A percentile compares a stretch with the other conserved stretches of the same genome.
Evolutionary conservation across 2,888 invertebrate genomes (phyloP).

Genomic region (Julus scandinavius): DNA sequence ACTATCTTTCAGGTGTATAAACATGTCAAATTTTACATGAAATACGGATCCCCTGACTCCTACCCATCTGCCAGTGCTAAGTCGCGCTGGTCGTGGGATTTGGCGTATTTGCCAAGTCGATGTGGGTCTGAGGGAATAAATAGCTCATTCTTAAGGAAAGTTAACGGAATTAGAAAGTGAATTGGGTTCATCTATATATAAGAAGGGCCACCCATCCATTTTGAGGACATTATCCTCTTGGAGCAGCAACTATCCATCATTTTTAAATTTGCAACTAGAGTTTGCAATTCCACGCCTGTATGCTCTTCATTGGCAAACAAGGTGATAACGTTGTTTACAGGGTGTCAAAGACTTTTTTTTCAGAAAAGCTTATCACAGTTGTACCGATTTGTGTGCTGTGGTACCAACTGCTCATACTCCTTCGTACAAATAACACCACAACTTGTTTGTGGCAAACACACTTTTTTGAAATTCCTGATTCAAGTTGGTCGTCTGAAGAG

Average conservation of each 20-base stretch:
- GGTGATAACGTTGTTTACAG: not conserved
- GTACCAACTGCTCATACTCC: not conserved
- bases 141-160: constrained; percentile 19
- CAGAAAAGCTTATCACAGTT: not conserved
- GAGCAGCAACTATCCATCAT: constrained; percentile 25
- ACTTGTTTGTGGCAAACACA: not conserved
- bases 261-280: not conserved
- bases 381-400: not conserved
- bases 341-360: not conserved
- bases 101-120: constrained; percentile 18
- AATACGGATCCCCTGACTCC: constrained; percentile 13
- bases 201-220: constrained; percentile 32
- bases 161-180: constrained; percentile 26
- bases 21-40: constrained; percentile 33
- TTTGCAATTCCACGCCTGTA: not conserved
- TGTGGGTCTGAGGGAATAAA: constrained; percentile 25
- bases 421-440: not conserved
- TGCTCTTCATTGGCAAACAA: not conserved
- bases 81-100: not conserved
- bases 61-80: not conserved
- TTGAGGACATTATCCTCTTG: constrained; percentile 26
- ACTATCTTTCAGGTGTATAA: constrained; percentile 26
- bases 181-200: constrained; percentile 15
- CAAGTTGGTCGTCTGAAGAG: no score
- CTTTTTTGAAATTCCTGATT: not conserved